Conservation (phyloP, 2,888 invertebrate genomes). For the Schrankia costaestrigalis region DNA sequence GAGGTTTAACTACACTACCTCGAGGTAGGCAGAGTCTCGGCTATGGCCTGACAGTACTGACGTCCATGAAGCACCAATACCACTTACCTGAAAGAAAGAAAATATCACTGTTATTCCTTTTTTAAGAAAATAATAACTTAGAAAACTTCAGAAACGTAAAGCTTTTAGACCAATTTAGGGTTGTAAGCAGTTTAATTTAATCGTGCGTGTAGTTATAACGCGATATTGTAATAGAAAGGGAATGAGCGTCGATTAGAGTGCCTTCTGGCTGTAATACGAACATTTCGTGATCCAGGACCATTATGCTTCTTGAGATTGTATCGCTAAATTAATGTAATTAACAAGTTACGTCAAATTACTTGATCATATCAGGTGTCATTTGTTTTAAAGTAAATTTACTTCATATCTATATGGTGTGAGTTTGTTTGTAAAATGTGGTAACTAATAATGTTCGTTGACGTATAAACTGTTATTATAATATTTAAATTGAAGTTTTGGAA, state of each 20-base stretch:
- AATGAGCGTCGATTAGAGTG: constrained; percentile 30
- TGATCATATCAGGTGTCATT: constrained; percentile 48
- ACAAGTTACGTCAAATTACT: constrained; percentile 51
- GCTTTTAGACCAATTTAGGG: constrained; percentile 8
- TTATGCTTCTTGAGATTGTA: constrained; percentile 55
- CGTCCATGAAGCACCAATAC: too few relatives aligned
- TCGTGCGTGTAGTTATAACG: constrained; percentile 19
- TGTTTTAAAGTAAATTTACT: constrained; percentile 44
- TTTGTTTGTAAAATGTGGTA: too few relatives aligned
- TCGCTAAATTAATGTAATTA: constrained; percentile 59
- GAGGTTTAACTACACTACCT: background rate
- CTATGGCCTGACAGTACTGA: too few relatives aligned
- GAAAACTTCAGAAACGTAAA: background rate
- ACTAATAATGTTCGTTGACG: too few relatives aligned
- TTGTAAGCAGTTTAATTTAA: constrained; percentile 25
- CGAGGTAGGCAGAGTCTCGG: background rate
- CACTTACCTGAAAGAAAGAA: too few relatives aligned
- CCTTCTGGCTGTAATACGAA: constrained; percentile 33
- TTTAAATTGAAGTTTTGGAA: too few relatives aligned
- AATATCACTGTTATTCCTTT: too few relatives aligned
- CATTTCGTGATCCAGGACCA: constrained; percentile 49
- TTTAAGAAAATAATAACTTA: background rate
- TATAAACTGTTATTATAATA: constrained; percentile 1
- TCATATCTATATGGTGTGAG: too few relatives aligned
- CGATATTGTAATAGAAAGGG: constrained; percentile 16